Evolutionary conservation across 2,113 vertebrate genomes (phyloP), one percentile per base, ranked within the genome.

Genomic region (Pluvialis apricaria): DNA sequence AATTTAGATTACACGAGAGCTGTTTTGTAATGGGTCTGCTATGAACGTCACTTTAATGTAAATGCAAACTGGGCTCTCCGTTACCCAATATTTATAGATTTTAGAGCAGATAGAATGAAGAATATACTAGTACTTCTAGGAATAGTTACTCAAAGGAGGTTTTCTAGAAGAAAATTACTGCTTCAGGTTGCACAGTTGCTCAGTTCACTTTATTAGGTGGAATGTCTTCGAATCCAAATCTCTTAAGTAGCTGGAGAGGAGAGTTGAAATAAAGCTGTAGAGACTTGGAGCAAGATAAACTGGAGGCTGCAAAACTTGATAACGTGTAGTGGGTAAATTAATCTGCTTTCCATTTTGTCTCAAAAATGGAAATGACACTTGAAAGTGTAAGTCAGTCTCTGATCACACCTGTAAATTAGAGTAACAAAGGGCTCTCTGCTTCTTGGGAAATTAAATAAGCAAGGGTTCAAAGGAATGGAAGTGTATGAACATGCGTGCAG

Each of bases 281-380:
- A 65, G 86, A 89, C 73, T 72, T 95, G 70, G 61, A 86, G 77
- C 44, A 32, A 85, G 91, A 87, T 87, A 87, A 91, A 95, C 70
- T 82, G 83, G 66, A 87, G 83, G 92, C 88, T 91, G 86, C 70
- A 95, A 15, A 42, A 69, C 81, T 89, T 11, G 51, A 45, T 95
- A 91, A 82, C 28, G 86, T 1, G 2, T 42, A 86, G 72, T 73
- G 58, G 88, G n/a, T 85, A 86, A 85, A 95, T 89, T 92, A 88
- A 94, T 92, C 92, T 94, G 58, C 96, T 96, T 92, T 95, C 85
- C 75, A 68, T 96, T 95, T 94, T 94, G 75, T 83, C 90, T 96
- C 71, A 66, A 58, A 87, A 94, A 77, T 42, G 45, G 54, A 64
- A 96, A 66, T 82, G 89, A 58, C 82, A 86, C 82, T 92, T 77